Evolutionary conservation across 2,888 invertebrate genomes (phyloP), one percentile per base, ranked within the genome.

Genomic region (Orchesellides sinensis): DNA sequence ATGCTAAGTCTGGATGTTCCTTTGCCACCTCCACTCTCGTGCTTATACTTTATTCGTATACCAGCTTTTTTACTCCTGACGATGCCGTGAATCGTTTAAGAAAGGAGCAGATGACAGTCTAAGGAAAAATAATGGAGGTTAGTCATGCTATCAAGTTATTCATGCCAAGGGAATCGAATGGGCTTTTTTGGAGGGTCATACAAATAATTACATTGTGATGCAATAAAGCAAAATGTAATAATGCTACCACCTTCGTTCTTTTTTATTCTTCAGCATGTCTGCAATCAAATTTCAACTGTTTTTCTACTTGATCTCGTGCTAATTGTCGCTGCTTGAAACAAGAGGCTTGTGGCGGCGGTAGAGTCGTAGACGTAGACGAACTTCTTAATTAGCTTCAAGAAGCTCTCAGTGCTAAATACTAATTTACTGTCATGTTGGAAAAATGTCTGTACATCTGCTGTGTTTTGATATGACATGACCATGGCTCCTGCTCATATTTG

Each of bases 41-140:
- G 5, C 40, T 40, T 14, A 40, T 40, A n/a, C n/a, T 40, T 40
- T n/a, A 40, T 32, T 23, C 12, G 23, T 23, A 45, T 19, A 25
- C 65, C 23, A 29, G 49, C 17, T 25, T 45, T 29, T 49, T n/a
- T 21, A 12, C 10, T 21, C 27, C 35, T 17, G 32, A 14, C 4
- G 45, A 19, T 70, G 52, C 70, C 61, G 54, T 69, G 69, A 52
- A 78, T 78, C 69, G 68, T 77, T 70, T 69, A 63, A 70, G 54
- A 70, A 78, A 68, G 21, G 47, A 72, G 65, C 79, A 79, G 79
- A 79, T 79, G 79, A 79, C 79, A 79, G 40, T 40, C 40, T 40
- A 40, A 35, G 23, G 45, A 68, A 29, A 78, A 79, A 79, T 79
- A 79, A 79, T 79, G 79, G 65, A 52, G 54, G 63, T 79, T 65